Base-by-base conservation (phyloP, 2,113 vertebrate species). In the Phaethon lepturus region DNA sequence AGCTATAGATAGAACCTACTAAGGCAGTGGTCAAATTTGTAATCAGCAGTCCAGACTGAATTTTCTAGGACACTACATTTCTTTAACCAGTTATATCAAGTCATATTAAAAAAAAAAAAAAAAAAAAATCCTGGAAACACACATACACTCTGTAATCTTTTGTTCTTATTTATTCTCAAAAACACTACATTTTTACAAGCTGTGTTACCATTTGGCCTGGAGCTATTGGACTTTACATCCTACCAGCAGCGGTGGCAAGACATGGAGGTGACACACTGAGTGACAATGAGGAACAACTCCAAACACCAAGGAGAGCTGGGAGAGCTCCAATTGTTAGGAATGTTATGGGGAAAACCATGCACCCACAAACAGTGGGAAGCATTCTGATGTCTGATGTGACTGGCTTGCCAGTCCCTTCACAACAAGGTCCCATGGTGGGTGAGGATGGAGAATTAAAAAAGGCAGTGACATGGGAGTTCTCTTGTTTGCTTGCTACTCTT, bases 341-440 rank as follows among this genome's bases (percentile, higher is more conserved):
- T 7, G 18, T 18, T 17, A n/a, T 1, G 6, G 44, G n/a, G 53
- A 72, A 76, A 33, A 55, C 16, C 22, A 13, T 1, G 9, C 22
- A 63, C 4, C 7, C 14, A 22, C 11, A 50, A 66, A 64, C 1
- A 11, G 13, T 1, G 1, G 28, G 52, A 79, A 26, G 20, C 1
- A 2, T 66, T 73, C 33, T 71, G 38, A 40, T 33, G 10, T 53
- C 50, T 86, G 79, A 82, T 20, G 28, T 0, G 3, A 45, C 10
- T 58, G 33, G 7, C 66, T 94, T 68, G 26, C 26, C 66, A 58
- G 17, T 33, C 13, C 26, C 10, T 55, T 86, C 52, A 53, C 50
- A 33, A 22, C 13, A 45, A 83, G 17, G 38, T 59, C 31, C 26
- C 12, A 3, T 18, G 20, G 13, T 83, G n/a, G 26, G 40, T 49